Evolutionary conservation across 1,140 invertebrate species (phyloP).

Genomic region (Aphelenchoides fujianensis): DNA sequence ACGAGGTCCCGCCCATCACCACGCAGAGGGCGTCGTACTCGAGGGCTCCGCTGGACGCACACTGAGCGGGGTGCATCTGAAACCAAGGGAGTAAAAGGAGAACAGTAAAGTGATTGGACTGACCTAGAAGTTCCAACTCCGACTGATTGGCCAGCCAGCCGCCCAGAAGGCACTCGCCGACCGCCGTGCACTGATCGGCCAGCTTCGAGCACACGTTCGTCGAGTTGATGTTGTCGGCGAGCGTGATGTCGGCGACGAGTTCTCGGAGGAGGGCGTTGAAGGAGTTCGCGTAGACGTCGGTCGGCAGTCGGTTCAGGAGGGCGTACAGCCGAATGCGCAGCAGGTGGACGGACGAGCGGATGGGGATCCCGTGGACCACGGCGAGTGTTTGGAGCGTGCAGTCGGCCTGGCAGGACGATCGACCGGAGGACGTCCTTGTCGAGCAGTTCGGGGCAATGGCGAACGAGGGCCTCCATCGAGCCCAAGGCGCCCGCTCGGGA

Average conservation of each 20-base stretch:
- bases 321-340: slow-evolving; percentile 53
- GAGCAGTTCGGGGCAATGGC: slow-evolving; percentile 82
- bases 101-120: no score
- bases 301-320: slow-evolving; percentile 37
- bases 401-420: slow-evolving; percentile 64
- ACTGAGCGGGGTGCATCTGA: slow-evolving; percentile 37
- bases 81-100: no score
- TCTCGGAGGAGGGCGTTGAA: slow-evolving; percentile 67
- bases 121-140: slow-evolving; percentile 78
- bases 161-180: slow-evolving; percentile 67
- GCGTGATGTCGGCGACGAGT: slow-evolving; percentile 92
- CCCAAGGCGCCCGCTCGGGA: slow-evolving; percentile 90
- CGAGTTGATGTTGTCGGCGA: slow-evolving; percentile 88
- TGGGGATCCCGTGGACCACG: slow-evolving; percentile 47
- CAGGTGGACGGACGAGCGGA: slow-evolving; percentile 47
- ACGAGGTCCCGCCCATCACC: slow-evolving; percentile 29
- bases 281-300: slow-evolving; percentile 31
- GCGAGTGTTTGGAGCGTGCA: slow-evolving; percentile 32
- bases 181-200: slow-evolving; percentile 79
- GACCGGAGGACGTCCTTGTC: slow-evolving; percentile 84
- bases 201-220: slow-evolving; percentile 86
- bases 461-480: slow-evolving; percentile 76
- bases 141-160: slow-evolving; percentile 79
- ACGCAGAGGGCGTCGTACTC: slow-evolving; percentile 42
- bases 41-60: slow-evolving; percentile 30